Conservation (phyloP, 2,797 vertebrate genomes). For the Myoxocephalus aenaeus region DNA sequence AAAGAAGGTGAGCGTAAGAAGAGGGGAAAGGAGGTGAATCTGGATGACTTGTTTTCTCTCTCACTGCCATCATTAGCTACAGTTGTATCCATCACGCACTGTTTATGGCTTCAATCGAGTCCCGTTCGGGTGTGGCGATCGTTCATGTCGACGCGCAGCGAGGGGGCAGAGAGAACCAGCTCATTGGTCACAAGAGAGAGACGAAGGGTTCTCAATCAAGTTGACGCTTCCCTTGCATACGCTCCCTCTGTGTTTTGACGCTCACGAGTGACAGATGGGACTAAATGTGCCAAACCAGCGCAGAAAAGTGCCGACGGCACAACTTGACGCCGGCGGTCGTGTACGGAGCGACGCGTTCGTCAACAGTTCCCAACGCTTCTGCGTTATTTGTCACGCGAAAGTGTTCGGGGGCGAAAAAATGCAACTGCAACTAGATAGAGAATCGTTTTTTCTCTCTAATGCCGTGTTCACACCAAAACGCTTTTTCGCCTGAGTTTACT, state of each 20-base stretch:
- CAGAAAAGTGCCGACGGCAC: conserved; percentile 37
- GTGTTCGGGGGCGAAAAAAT: conserved; percentile 14
- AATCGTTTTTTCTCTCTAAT: conserved; percentile 4
- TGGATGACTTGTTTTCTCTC: conserved; percentile 9
- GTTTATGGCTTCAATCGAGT: conserved; percentile 45
- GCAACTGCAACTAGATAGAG: not conserved
- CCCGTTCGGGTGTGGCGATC: conserved; percentile 38
- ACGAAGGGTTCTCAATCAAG: conserved; percentile 43
- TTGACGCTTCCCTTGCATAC: conserved; percentile 43
- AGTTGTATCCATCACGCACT: conserved; percentile 47
- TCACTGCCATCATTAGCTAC: conserved; percentile 46
- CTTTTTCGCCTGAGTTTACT: no score
- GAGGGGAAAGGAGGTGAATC: not conserved
- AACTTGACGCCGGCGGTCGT: conserved; percentile 15
- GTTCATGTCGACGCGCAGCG: conserved; percentile 45
- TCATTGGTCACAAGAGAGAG: conserved; percentile 59
- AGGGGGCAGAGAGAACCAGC: conserved; percentile 28
- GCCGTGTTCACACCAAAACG: no score
- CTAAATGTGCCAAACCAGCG: conserved; percentile 52
- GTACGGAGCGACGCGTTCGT: conserved; percentile 38
- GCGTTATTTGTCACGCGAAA: conserved; percentile 44
- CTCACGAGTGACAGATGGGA: conserved; percentile 62
- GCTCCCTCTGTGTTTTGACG: conserved; percentile 48
- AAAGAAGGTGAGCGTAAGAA: not conserved
- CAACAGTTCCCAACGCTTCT: conserved; percentile 44